Base-by-base conservation (phyloP, 2,113 vertebrate genomes). In the Nycticryphes semicollaris region DNA sequence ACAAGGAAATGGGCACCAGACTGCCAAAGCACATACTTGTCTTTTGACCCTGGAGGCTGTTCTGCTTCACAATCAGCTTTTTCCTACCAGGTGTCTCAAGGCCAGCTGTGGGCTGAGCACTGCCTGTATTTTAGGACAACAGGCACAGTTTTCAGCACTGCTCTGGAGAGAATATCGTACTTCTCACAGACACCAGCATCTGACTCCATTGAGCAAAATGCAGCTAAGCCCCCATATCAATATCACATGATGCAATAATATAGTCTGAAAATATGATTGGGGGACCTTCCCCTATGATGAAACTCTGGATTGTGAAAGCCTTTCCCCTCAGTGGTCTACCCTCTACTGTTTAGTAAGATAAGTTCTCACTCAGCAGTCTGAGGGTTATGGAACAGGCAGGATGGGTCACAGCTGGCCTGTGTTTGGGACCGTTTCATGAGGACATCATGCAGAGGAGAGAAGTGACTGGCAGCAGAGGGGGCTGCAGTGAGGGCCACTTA, bases 311-410 rank as follows among this genome's bases (percentile, higher is more conserved):
- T 85, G 75, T 82, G 70, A 60, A 47, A 48, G 37, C 15, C 13
- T 64, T 82, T 59, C 18, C 24, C 31, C 6, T 15, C 25, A 28
- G 53, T 10, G 7, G 30, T 68, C 0, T 0, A 21, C 11, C 6
- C 15, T 50, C 27, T 64, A 28, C 23, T 14, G 1, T 53, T 77
- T 14, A 82, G 31, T 37, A 14, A 45, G 24, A 14, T 14, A 8
- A 89, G 50, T 89, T 37, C 43, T 59, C 37, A 27, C 31, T 33
- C 0, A 0, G n/a, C 54, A 82, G 24, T 9, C 48, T 73, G 48
- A 85, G 30, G 59, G 41, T 59, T 63, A 16, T n/a, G 37, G 33
- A 47, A 57, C 47, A 57, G 30, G 41, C 47, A 67, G 59, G 37
- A 68, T 6, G 51, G 53, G 21, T 35, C 59, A 41, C 35, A 51